Conservation (phyloP, 2,797 vertebrate genomes). For the Cyprinella venusta region DNA sequence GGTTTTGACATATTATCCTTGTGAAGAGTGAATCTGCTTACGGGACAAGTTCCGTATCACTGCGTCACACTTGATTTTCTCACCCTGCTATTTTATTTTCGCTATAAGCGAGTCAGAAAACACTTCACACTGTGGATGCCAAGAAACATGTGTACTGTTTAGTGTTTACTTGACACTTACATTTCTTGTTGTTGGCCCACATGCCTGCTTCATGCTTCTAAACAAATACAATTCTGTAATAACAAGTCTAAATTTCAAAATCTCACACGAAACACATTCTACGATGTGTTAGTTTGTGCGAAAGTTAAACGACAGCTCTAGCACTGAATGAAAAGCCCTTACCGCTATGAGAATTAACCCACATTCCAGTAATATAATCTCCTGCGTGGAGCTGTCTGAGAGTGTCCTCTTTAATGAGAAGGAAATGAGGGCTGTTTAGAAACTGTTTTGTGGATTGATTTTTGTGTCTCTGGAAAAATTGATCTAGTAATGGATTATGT, state of each 20-base stretch:
- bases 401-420: background rate
- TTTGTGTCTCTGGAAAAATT: too few relatives aligned
- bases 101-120: background rate
- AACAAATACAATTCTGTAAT: background rate
- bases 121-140: background rate
- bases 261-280: background rate
- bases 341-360: background rate
- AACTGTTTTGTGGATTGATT: too few relatives aligned
- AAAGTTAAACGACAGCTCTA: background rate
- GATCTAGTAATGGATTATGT: too few relatives aligned
- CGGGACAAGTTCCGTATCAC: background rate
- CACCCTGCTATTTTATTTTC: background rate
- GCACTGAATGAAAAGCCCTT: conserved; percentile 2
- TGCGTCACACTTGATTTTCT: background rate
- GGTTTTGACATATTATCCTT: conserved; percentile 37
- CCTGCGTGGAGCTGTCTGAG: background rate
- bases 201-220: background rate
- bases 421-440: background rate
- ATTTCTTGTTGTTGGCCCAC: background rate
- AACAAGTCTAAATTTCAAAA: background rate
- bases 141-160: conserved; percentile 3
- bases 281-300: background rate
- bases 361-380: background rate
- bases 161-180: background rate
- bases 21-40: background rate